Percentiles rank a stretch among this genome's conserved stretches.
phyloP scores from a whole-genome alignment of 2,797 vertebrate species.

The Danionella dracula region DNA sequence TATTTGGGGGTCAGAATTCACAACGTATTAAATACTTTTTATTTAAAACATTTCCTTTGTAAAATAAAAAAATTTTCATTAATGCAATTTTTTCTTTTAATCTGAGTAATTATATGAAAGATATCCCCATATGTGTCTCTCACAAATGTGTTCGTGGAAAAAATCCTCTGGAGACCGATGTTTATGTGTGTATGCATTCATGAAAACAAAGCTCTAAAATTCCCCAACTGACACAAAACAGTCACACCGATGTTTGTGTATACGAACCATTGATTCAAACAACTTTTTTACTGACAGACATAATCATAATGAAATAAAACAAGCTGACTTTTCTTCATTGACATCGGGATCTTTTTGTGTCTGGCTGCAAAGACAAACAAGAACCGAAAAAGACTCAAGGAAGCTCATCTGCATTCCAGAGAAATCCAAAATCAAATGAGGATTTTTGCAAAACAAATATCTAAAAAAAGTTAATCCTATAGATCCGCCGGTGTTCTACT shows the following conservation, averaged over 20 bases:
- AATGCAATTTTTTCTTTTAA: no score
- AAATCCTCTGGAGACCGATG: neutral
- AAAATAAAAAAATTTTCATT: no score
- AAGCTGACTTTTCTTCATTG: neutral
- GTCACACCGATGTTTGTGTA: neutral
- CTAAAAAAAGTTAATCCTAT: constrained; percentile 60
- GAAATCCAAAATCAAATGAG: constrained; percentile 57
- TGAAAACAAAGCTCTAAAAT: neutral
- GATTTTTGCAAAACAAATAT: constrained; percentile 66
- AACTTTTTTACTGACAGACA: constrained; percentile 14
- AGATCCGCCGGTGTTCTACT: constrained; percentile 60
- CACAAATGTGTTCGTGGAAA: no score
- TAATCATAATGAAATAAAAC: constrained; percentile 7
- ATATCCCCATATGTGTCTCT: no score
- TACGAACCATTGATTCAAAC: neutral
- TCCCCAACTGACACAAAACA: neutral
- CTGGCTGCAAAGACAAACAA: constrained; percentile 41
- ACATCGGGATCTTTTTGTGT: constrained; percentile 1
- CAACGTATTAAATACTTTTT: no score
- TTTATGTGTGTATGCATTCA: neutral
- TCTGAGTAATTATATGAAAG: no score
- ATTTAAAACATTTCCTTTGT: no score
- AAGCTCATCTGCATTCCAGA: constrained; percentile 48
- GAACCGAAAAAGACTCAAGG: constrained; percentile 43
- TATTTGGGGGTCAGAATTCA: no score